Base-by-base conservation (phyloP, 2,113 vertebrate genomes). In the Thunnus maccoyii region DNA sequence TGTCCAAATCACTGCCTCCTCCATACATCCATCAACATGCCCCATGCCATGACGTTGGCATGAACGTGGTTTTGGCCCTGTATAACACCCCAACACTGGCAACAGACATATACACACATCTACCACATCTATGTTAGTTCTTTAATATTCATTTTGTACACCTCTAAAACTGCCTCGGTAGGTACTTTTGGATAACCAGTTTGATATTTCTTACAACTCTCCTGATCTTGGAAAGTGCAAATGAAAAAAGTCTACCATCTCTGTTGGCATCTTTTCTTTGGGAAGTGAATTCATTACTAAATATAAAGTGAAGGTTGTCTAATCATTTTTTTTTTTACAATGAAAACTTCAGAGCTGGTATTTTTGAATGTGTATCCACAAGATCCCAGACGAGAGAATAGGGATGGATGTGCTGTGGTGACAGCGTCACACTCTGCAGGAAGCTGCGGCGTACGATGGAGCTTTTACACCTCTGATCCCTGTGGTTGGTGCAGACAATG, bases 21-120 rank as follows among this genome's bases (percentile, higher is more conserved):
- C 44, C 36, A 41, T 41, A 41, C 61, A 25, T 67, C 94, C 95
- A 93, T 79, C 90, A 95, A 95, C 80, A 92, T 93, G 96, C 92
- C 86, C 83, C 93, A 96, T 93, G 94, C n/a, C 92, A 88, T 94
- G 90, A 94, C 92, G 89, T 96, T 96, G 96, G 96, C 96, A 96
- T 97, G 95, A 97, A 96, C 94, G 51, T 78, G 75, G 32, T 63
- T 69, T 52, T 36, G 1, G 17, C 27, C 48, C 32, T 12, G n/a
- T 27, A 30, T 51, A 22, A 63, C 60, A 64, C 1, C 13, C 41
- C 44, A 22, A 11, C 30, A 61, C 36, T 8, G 36, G 36, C 36
- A 41, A 41, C 36, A 7, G 32, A 36, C 32, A 36, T 36, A 5
- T 41, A 41, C 36, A 41, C 36, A 41, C 36, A 2, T n/a, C 15